A percentile compares a stretch with the other conserved stretches of the same genome.
Conservation (phyloP, 2,888 invertebrate genomes). For the Phymatocera aterrima region DNA sequence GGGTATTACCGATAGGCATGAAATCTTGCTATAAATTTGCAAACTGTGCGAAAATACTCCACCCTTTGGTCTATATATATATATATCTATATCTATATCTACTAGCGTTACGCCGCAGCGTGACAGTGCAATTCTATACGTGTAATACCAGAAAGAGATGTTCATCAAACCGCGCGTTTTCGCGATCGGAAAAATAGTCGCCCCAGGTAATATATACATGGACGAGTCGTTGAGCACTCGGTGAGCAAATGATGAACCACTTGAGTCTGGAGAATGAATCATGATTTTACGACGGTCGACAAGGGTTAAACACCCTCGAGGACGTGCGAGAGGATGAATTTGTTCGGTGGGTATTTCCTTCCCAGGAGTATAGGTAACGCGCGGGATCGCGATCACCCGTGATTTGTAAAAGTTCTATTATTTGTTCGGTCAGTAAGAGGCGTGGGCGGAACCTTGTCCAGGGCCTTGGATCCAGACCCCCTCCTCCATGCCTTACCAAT, state of each 20-base stretch:
- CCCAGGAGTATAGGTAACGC: conserved; percentile 12
- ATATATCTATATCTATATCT: no score
- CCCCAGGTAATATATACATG: not conserved
- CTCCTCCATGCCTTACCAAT: no score
- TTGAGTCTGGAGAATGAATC: not conserved
- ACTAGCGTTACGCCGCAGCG: no score
- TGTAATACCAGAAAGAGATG: not conserved
- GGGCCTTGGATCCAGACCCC: conserved; percentile 18
- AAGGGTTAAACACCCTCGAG: not conserved
- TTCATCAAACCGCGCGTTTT: not conserved
- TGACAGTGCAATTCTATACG: not conserved
- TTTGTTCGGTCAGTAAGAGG: conserved; percentile 28
- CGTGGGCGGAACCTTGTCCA: conserved; percentile 25
- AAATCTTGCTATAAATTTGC: not conserved
- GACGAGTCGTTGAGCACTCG: not conserved
- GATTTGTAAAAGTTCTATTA: conserved; percentile 41
- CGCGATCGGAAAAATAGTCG: not conserved
- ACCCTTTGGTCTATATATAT: no score
- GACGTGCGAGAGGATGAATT: not conserved
- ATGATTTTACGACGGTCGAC: conserved; percentile 28
- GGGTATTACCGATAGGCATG: not conserved
- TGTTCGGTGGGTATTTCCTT: not conserved
- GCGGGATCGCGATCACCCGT: conserved; percentile 22
- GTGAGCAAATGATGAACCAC: not conserved
- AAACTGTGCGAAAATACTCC: not conserved